A percentile compares a stretch with the other conserved stretches of the same genome.
Conservation (phyloP, 2,888 invertebrate genomes). For the Dioctria rufipes region DNA sequence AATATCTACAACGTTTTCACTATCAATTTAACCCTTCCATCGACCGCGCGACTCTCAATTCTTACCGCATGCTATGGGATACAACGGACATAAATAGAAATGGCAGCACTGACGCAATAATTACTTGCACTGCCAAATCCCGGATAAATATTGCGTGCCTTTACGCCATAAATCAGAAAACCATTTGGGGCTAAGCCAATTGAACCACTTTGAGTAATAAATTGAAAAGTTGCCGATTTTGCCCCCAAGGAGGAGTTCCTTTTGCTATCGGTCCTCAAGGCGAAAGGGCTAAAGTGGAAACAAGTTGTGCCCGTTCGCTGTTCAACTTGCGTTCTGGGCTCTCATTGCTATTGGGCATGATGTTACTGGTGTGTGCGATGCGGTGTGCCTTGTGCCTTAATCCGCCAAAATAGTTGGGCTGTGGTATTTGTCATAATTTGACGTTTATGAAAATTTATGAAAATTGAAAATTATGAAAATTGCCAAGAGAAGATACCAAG, state of each 20-base stretch:
- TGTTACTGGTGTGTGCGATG: not conserved
- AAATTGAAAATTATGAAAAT: constrained; percentile 57
- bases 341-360: not conserved
- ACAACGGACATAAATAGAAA: constrained; percentile 54
- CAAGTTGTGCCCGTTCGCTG: constrained; percentile 27
- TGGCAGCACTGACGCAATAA: constrained; percentile 58
- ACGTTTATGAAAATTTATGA: constrained; percentile 58
- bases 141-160: constrained; percentile 66
- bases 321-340: constrained; percentile 28
- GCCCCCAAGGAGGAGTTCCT: constrained; percentile 55
- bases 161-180: constrained; percentile 67
- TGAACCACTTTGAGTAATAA: constrained; percentile 66
- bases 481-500: constrained; percentile 12
- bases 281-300: constrained; percentile 47
- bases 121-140: constrained; percentile 58
- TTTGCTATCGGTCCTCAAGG: constrained; percentile 35
- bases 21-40: constrained; percentile 49
- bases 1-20: constrained; percentile 4
- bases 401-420: constrained; percentile 56
- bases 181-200: constrained; percentile 65
- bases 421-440: constrained; percentile 57
- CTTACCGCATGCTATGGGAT: too few species aligned
- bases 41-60: constrained; percentile 15
- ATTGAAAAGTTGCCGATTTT: constrained; percentile 66
- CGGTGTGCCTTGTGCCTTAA: constrained; percentile 33